These are phyloP conservation scores for Drosophila gaucha DNA, from an alignment of 2,888 invertebrate genomes.

Conservation along the genomic window DNA sequence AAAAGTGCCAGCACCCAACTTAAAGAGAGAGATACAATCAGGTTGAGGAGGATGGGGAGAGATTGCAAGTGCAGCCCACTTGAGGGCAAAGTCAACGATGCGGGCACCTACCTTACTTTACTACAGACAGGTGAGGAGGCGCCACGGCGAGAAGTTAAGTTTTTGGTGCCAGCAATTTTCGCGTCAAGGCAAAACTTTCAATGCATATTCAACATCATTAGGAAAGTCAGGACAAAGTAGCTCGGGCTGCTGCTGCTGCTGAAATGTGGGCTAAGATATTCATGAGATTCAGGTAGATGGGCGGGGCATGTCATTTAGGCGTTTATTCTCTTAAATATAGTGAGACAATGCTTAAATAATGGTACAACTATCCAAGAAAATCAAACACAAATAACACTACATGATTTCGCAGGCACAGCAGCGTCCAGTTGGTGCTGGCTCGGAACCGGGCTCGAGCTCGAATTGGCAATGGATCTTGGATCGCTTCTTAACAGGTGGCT, in stretches of 20 bases:
- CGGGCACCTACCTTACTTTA: slow-evolving; percentile 20
- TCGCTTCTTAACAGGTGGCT: slow-evolving; percentile 14
- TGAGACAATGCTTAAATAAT: slow-evolving; percentile 32
- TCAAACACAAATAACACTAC: slow-evolving; percentile 26
- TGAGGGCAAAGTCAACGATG: slow-evolving; percentile 37
- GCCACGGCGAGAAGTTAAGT: slow-evolving; percentile 38
- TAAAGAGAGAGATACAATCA: slow-evolving; percentile 24
- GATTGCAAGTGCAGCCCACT: slow-evolving; percentile 28
- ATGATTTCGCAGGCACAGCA: slow-evolving; percentile 45
- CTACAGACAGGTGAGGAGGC: slow-evolving; percentile 51
- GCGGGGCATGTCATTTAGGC: background rate
- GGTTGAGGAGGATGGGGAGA: slow-evolving; percentile 5
- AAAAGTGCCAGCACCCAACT: slow-evolving; percentile 44
- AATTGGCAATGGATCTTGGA: background rate
- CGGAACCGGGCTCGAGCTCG: background rate
- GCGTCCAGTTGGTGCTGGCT: slow-evolving; percentile 5
- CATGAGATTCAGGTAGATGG: slow-evolving; percentile 27
- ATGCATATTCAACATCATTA: slow-evolving; percentile 81
- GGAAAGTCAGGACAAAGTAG: slow-evolving; percentile 76
- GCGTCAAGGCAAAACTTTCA: slow-evolving; percentile 68
- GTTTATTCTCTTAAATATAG: slow-evolving; percentile 36
- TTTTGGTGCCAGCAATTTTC: slow-evolving; percentile 52
- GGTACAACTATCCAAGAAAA: slow-evolving; percentile 17
- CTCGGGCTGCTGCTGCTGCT: slow-evolving; percentile 39
- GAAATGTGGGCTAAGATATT: slow-evolving; percentile 58